Evolutionary conservation across 1,140 invertebrate genomes (phyloP).

Genomic region (Phenacoccus solenopsis): DNA sequence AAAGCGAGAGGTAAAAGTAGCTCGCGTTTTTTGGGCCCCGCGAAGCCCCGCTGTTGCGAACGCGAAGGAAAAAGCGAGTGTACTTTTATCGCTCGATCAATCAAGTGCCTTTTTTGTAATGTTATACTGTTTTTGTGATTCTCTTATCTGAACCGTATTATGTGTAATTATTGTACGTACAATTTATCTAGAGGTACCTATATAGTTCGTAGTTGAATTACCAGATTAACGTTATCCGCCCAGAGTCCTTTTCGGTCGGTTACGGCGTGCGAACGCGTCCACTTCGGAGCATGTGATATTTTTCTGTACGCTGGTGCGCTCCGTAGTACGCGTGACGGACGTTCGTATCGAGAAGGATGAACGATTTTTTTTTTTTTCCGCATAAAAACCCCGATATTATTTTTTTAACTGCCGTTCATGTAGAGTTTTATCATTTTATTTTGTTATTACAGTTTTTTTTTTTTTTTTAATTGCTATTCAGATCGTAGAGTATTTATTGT

Average conservation of each 20-base stretch:
- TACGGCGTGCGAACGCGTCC: background rate
- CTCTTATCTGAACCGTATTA: slow-evolving; percentile 1
- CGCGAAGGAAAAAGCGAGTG: too few species aligned
- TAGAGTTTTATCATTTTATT: too few species aligned
- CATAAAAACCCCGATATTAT: background rate
- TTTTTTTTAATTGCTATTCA: too few species aligned
- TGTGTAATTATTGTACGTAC: too few species aligned
- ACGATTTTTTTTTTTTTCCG: background rate
- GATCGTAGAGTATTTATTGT: too few species aligned
- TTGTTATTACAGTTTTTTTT: too few species aligned
- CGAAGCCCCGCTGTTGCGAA: too few species aligned
- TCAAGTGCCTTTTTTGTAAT: background rate
- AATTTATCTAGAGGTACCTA: background rate
- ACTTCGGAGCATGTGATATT: slow-evolving; percentile 8
- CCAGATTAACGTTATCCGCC: background rate
- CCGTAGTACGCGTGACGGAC: background rate
- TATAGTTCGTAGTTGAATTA: background rate
- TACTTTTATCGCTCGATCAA: too few species aligned
- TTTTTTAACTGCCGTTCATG: background rate
- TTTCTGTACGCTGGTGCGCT: background rate
- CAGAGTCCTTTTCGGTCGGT: background rate
- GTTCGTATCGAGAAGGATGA: background rate
- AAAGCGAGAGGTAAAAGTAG: too few species aligned
- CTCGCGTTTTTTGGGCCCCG: too few species aligned
- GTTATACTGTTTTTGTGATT: background rate